phyloP scores from a whole-genome alignment of 2,888 invertebrate species.

The Daptonema setosum region DNA sequence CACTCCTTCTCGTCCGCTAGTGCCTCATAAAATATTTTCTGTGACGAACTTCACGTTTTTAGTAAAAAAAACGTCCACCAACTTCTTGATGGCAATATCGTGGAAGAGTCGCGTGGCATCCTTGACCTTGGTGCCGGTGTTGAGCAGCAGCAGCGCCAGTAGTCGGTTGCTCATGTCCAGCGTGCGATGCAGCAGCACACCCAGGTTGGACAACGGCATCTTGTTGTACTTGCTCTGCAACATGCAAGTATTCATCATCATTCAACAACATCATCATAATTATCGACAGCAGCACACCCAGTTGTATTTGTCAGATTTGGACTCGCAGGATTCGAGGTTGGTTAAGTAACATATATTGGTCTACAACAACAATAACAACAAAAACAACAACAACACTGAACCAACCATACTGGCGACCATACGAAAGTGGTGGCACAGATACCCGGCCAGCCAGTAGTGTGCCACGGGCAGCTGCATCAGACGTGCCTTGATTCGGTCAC shows the following conservation, averaged over 20 bases:
- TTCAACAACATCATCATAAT: neutral
- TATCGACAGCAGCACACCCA: too few relatives aligned
- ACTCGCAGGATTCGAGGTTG: too few relatives aligned
- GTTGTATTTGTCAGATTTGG: too few relatives aligned
- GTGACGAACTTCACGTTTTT: too few relatives aligned
- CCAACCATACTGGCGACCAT: neutral
- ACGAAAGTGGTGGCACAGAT: slow-evolving; percentile 20
- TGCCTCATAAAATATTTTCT: too few relatives aligned
- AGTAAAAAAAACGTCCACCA: too few relatives aligned
- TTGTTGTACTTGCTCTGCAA: slow-evolving; percentile 21
- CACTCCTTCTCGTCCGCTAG: too few relatives aligned
- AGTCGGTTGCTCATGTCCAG: slow-evolving; percentile 16
- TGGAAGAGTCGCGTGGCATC: too few relatives aligned
- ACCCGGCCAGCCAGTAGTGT: slow-evolving; percentile 17
- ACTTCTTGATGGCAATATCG: too few relatives aligned
- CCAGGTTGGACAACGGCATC: slow-evolving; percentile 22
- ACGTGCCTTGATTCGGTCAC: slow-evolving; percentile 9
- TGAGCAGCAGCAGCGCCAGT: slow-evolving; percentile 10
- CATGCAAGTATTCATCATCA: neutral
- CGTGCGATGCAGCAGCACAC: slow-evolving; percentile 21
- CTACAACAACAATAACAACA: neutral
- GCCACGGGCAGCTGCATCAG: slow-evolving; percentile 11
- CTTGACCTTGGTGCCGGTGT: slow-evolving; percentile 2
- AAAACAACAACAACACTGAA: neutral
- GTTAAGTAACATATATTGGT: neutral